phyloP scores from a whole-genome alignment of 2,113 vertebrate genomes.

The Anser cygnoides region DNA sequence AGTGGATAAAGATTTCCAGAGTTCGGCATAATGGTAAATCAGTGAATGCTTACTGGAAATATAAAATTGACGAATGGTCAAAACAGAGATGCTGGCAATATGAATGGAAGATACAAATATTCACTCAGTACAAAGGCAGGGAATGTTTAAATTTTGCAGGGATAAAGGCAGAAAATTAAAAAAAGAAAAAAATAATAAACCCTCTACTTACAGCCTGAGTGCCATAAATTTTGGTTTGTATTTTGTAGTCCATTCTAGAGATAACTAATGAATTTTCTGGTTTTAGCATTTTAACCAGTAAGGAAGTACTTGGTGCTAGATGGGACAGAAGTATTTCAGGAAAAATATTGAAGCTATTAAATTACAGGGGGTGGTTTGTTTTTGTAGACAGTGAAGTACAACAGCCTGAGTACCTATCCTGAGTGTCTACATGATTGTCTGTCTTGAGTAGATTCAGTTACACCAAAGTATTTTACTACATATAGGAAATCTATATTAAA shows the following conservation, averaged over 20 bases:
- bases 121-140: not conserved
- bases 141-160: not conserved
- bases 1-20: not conserved
- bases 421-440: not conserved
- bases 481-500: not conserved
- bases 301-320: not conserved
- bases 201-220: not conserved
- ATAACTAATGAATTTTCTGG: not conserved
- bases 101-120: not conserved
- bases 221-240: not conserved
- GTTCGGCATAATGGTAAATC: not conserved
- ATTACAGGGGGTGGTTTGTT: not conserved
- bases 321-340: not conserved
- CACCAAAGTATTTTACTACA: not conserved
- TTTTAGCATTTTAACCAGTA: not conserved
- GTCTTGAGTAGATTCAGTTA: not conserved
- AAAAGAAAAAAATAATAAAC: not conserved
- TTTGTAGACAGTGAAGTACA: not conserved
- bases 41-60: not conserved
- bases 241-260: not conserved
- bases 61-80: not conserved
- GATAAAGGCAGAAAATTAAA: not conserved
- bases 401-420: not conserved
- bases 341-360: not conserved
- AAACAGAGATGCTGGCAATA: not conserved